These are phyloP conservation scores for Drosophila meridiana DNA, from an alignment of 2,888 invertebrate species.

Conservation along the genomic window DNA sequence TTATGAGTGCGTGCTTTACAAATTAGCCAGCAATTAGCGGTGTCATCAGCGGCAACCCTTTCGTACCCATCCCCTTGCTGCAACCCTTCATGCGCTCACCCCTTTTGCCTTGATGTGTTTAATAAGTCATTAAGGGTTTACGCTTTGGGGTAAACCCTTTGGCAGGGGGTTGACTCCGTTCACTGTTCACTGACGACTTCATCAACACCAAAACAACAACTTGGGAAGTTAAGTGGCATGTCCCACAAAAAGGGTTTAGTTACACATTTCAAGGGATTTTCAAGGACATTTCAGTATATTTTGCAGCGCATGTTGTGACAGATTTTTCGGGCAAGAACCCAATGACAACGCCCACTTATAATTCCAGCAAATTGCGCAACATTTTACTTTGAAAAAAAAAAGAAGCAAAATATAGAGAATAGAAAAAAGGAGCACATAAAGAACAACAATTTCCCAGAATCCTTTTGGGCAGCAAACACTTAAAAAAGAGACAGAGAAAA, in stretches of 20 bases:
- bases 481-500: conserved; percentile 19
- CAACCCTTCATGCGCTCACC: conserved; percentile 27
- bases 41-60: conserved; percentile 71
- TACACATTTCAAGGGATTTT: conserved; percentile 27
- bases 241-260: conserved; percentile 57
- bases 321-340: conserved; percentile 18
- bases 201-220: conserved; percentile 39
- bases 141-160: conserved; percentile 10
- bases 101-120: conserved; percentile 49
- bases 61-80: conserved; percentile 28
- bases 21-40: conserved; percentile 79
- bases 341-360: conserved; percentile 27
- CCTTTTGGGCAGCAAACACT: conserved; percentile 34
- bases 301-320: conserved; percentile 44
- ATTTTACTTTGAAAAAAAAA: conserved; percentile 30
- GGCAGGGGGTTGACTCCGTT: conserved; percentile 42
- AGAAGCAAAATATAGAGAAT: conserved; percentile 14
- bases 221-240: conserved; percentile 53
- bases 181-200: conserved; percentile 42
- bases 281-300: conserved; percentile 25
- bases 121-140: conserved; percentile 73
- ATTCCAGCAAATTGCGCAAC: conserved; percentile 62
- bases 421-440: conserved; percentile 40
- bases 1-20: conserved; percentile 43
- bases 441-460: conserved; percentile 59